Percentiles rank a stretch among this genome's conserved stretches.
Evolutionary conservation across 2,888 invertebrate species (phyloP).

Genomic region (Papilio gigon): DNA sequence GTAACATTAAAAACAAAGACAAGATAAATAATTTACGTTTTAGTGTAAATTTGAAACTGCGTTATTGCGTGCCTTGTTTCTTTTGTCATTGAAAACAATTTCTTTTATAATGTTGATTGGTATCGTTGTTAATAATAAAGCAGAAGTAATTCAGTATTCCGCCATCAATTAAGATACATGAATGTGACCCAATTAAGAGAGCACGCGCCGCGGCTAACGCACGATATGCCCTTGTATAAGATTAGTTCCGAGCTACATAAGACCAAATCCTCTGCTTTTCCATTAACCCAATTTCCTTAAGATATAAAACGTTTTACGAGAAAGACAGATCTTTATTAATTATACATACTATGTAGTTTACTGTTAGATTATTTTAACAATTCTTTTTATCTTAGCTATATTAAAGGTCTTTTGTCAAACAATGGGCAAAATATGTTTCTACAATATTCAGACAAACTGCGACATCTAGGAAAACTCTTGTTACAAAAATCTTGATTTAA

Average conservation of each 20-base stretch:
- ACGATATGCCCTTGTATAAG: constrained; percentile 64
- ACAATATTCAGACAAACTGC: too few relatives aligned
- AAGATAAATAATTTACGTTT: background rate
- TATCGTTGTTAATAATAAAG: constrained; percentile 48
- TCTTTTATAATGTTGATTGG: constrained; percentile 16
- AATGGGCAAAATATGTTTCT: too few relatives aligned
- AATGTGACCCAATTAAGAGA: constrained; percentile 75
- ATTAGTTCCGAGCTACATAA: constrained; percentile 63
- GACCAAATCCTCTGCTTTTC: constrained; percentile 56
- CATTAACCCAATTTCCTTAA: constrained; percentile 54
- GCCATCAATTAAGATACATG: constrained; percentile 66
- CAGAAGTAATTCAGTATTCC: constrained; percentile 61
- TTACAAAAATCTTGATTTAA: too few relatives aligned
- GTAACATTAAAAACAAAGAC: background rate
- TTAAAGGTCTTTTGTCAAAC: too few relatives aligned
- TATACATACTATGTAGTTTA: constrained; percentile 1
- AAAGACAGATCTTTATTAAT: constrained; percentile 14
- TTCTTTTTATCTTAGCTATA: background rate
- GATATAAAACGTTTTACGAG: constrained; percentile 46
- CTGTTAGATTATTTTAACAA: constrained; percentile 16
- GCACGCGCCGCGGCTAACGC: constrained; percentile 69
- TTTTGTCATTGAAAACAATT: background rate
- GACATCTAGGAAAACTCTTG: too few relatives aligned
- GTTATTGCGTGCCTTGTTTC: background rate
- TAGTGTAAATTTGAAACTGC: background rate